Evolutionary conservation across 35 echinoderm and acorn worm species (phyloP).

Genomic region (Apostichopus japonicus): DNA sequence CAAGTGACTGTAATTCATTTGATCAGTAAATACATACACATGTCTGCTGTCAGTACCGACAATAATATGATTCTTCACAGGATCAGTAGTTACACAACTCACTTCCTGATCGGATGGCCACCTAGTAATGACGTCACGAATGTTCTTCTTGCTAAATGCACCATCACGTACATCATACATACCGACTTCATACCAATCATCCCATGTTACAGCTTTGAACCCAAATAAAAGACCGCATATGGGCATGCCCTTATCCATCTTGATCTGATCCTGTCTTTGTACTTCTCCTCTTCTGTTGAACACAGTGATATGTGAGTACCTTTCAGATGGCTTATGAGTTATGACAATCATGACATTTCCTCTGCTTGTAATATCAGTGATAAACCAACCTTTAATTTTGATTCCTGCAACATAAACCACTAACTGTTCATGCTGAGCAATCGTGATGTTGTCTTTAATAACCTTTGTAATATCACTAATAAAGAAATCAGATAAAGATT

Average conservation of each 20-base stretch:
- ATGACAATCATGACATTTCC: background rate
- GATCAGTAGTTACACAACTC: slow-evolving; percentile 13
- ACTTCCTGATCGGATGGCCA: background rate
- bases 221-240: background rate
- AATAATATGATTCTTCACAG: background rate
- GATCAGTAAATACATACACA: slow-evolving; percentile 19
- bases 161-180: background rate
- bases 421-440: background rate
- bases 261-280: background rate
- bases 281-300: background rate
- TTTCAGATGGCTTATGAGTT: background rate
- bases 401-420: background rate
- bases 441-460: background rate
- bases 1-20: background rate
- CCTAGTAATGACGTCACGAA: background rate
- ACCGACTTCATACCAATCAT: background rate
- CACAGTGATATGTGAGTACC: background rate
- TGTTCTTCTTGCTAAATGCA: background rate
- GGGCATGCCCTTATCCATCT: background rate
- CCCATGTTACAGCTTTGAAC: background rate
- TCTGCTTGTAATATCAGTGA: background rate
- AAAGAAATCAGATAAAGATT: background rate
- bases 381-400: background rate
- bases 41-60: background rate
- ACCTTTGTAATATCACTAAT: background rate